These are phyloP conservation scores for Odontothrips loti DNA, from an alignment of 2,888 invertebrate genomes.

Conservation along the genomic window DNA sequence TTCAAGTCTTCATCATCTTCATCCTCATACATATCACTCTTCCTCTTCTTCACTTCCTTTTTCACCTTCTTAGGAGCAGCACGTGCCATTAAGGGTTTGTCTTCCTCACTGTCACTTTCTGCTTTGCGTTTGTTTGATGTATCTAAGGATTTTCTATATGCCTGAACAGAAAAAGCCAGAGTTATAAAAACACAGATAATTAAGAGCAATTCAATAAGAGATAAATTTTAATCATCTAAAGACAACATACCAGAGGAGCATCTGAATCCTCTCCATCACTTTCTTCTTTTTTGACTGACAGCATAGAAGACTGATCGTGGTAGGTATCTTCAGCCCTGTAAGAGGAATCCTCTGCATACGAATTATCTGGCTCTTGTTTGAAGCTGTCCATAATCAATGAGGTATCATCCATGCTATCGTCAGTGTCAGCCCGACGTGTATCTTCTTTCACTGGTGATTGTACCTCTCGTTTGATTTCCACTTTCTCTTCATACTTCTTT, in stretches of 20 bases:
- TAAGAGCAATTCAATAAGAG: not conserved
- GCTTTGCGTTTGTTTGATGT: conserved; percentile 42
- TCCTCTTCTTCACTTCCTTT: conserved; percentile 47
- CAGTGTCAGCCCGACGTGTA: not conserved
- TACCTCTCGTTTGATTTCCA: conserved; percentile 5
- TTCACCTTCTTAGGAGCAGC: conserved; percentile 57
- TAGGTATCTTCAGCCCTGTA: not conserved
- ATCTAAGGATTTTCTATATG: conserved; percentile 38
- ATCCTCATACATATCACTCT: conserved; percentile 46
- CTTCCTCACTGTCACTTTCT: conserved; percentile 63
- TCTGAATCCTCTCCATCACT: not conserved
- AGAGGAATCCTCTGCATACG: not conserved
- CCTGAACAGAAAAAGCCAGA: conserved; percentile 41
- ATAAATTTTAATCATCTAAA: not conserved
- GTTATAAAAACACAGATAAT: not conserved
- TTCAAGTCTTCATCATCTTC: conserved; percentile 57
- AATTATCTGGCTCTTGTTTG: not conserved
- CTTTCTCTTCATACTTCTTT: not conserved
- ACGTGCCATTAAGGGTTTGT: conserved; percentile 61
- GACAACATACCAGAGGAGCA: not conserved
- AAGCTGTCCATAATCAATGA: conserved; percentile 10
- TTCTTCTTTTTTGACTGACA: not conserved
- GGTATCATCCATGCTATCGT: conserved; percentile 14
- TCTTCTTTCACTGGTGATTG: not conserved
- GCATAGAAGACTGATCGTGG: not conserved